Conservation (phyloP, 2,113 vertebrate genomes). For the Pterocles burchelli region DNA sequence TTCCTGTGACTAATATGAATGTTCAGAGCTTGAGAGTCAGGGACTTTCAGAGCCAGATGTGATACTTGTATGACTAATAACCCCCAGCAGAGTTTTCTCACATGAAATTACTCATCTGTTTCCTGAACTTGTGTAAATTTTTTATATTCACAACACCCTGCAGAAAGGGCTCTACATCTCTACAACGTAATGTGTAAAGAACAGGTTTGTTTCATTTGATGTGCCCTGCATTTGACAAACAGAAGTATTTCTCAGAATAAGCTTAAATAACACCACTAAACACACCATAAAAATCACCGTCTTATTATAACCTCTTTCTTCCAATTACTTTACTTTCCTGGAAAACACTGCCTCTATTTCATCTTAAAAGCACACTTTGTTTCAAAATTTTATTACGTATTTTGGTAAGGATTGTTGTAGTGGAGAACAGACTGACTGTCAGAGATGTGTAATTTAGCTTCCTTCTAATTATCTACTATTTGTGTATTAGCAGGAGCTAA, state of each 20-base stretch:
- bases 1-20: not conserved
- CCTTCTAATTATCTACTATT: not conserved
- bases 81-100: not conserved
- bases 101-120: not conserved
- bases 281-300: not conserved
- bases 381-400: not conserved
- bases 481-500: not conserved
- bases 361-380: not conserved
- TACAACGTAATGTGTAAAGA: not conserved
- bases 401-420: not conserved
- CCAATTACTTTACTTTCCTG: not conserved
- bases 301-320: not conserved
- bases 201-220: not conserved
- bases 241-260: not conserved
- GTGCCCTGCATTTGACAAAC: not conserved
- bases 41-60: not conserved
- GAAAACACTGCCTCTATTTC: not conserved
- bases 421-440: not conserved
- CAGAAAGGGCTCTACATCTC: not conserved
- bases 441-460: not conserved
- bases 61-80: not conserved
- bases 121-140: not conserved
- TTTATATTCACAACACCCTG: not conserved
- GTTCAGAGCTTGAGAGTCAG: not conserved
- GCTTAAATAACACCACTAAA: not conserved